These are phyloP conservation scores for Cabera pusaria DNA, from an alignment of 2,888 invertebrate genomes.

Conservation along the genomic window DNA sequence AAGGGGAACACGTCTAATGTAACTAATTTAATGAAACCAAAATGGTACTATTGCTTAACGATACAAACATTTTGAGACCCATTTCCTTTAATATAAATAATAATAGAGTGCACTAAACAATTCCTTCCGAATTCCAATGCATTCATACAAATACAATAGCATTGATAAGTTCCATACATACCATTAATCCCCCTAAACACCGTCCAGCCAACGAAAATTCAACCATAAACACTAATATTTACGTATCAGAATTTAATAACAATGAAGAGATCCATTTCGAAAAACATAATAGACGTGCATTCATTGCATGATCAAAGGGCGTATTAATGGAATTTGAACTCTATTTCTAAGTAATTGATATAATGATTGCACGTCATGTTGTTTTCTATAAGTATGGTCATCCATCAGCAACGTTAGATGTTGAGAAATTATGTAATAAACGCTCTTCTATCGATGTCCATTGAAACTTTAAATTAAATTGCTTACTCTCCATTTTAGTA, in stretches of 20 bases:
- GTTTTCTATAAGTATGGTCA: slow-evolving; percentile 16
- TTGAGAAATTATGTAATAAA: slow-evolving; percentile 16
- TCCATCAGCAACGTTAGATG: slow-evolving; percentile 29
- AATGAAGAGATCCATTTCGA: slow-evolving; percentile 6
- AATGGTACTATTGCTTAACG: too few relatives aligned
- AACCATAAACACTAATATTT: slow-evolving; percentile 2
- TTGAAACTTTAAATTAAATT: too few relatives aligned
- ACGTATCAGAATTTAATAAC: slow-evolving; percentile 9
- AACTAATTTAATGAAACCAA: too few relatives aligned
- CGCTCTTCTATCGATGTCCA: too few relatives aligned
- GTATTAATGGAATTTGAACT: slow-evolving; percentile 34
- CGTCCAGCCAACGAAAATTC: slow-evolving; percentile 4
- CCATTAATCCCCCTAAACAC: slow-evolving; percentile 25
- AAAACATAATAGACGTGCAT: slow-evolving; percentile 33
- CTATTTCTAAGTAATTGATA: slow-evolving; percentile 25
- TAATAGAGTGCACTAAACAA: slow-evolving; percentile 26
- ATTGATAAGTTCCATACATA: slow-evolving; percentile 30
- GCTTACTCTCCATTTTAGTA: too few relatives aligned
- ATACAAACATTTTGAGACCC: slow-evolving; percentile 20
- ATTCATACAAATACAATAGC: slow-evolving; percentile 32
- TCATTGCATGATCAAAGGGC: slow-evolving; percentile 37
- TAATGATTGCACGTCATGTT: slow-evolving; percentile 16
- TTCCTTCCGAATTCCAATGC: slow-evolving; percentile 35
- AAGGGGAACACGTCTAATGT: too few relatives aligned
- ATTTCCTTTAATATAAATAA: slow-evolving; percentile 24